phyloP scores from a whole-genome alignment of 2,888 invertebrate genomes.

The Lordiphosa fenestrarum region DNA sequence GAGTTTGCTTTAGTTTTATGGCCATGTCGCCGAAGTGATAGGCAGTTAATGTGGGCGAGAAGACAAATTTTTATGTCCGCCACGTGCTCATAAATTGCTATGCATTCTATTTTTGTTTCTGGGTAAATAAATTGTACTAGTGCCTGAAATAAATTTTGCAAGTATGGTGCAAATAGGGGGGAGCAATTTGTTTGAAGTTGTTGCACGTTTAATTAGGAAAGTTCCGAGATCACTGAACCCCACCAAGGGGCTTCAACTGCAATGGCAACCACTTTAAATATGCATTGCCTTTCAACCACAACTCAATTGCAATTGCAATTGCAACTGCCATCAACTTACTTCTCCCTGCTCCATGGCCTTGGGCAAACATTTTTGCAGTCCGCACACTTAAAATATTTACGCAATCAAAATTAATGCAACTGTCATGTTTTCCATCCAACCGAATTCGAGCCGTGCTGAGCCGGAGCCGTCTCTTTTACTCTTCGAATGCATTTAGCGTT shows the following conservation, averaged over 20 bases:
- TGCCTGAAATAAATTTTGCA: conserved; percentile 23
- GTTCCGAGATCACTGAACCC: conserved; percentile 53
- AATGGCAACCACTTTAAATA: conserved; percentile 29
- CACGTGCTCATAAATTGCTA: conserved; percentile 64
- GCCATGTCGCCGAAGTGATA: conserved; percentile 37
- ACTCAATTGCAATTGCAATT: conserved; percentile 40
- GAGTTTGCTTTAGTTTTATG: conserved; percentile 17
- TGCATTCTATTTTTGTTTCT: conserved; percentile 33
- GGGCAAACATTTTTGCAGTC: conserved; percentile 49
- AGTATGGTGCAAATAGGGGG: neutral
- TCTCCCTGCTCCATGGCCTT: conserved; percentile 10
- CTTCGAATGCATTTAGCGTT: conserved; percentile 70
- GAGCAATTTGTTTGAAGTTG: conserved; percentile 21
- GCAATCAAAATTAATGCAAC: conserved; percentile 75
- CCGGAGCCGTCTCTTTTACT: conserved; percentile 22
- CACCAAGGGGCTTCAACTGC: neutral
- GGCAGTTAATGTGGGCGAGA: conserved; percentile 6
- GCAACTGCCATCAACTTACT: conserved; percentile 1
- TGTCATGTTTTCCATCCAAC: conserved; percentile 60
- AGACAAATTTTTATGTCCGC: conserved; percentile 52
- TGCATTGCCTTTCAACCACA: conserved; percentile 22
- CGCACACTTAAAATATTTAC: conserved; percentile 68
- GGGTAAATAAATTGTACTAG: conserved; percentile 48
- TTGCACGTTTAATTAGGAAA: conserved; percentile 60
- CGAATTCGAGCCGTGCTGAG: neutral